phyloP scores from a whole-genome alignment of 1,140 invertebrate genomes.

The Drosophila yakuba region DNA sequence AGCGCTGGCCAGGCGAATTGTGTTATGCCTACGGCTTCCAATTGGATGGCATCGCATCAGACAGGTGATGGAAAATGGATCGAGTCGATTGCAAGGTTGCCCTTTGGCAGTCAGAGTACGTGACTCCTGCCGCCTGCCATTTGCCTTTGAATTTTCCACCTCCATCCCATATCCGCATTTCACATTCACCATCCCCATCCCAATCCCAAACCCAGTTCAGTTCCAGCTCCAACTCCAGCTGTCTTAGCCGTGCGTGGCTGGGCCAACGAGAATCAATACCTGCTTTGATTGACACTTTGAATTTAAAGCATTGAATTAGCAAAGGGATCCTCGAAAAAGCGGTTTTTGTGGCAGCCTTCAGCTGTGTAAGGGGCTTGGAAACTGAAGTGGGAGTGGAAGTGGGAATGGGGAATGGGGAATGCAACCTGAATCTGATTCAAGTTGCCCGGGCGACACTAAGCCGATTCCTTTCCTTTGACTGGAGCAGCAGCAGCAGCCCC shows the following conservation, averaged over 20 bases:
- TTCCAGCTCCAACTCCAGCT: slow-evolving; percentile 9
- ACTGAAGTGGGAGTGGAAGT: not conserved
- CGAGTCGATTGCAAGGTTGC: slow-evolving; percentile 32
- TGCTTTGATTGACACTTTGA: slow-evolving; percentile 75
- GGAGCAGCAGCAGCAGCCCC: not conserved
- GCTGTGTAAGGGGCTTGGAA: not conserved
- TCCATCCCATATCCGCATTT: no score
- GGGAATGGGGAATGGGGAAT: not conserved
- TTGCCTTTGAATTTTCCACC: slow-evolving; percentile 11
- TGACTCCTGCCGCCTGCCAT: slow-evolving; percentile 60
- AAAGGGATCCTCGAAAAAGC: not conserved
- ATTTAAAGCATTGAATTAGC: slow-evolving; percentile 64
- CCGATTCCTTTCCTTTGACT: slow-evolving; percentile 19
- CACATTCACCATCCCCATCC: not conserved
- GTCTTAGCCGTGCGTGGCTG: slow-evolving; percentile 34
- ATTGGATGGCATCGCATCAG: slow-evolving; percentile 25
- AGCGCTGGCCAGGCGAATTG: slow-evolving; percentile 61
- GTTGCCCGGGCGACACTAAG: slow-evolving; percentile 4
- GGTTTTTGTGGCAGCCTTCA: slow-evolving; percentile 12
- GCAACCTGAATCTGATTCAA: not conserved
- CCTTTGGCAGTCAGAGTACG: slow-evolving; percentile 59
- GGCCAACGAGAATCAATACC: slow-evolving; percentile 67
- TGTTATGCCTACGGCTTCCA: slow-evolving; percentile 57
- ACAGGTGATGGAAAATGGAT: slow-evolving; percentile 72
- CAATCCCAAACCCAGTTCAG: not conserved